Base-by-base conservation (phyloP, 1,140 invertebrate genomes). In the Leptinotarsa texana region DNA sequence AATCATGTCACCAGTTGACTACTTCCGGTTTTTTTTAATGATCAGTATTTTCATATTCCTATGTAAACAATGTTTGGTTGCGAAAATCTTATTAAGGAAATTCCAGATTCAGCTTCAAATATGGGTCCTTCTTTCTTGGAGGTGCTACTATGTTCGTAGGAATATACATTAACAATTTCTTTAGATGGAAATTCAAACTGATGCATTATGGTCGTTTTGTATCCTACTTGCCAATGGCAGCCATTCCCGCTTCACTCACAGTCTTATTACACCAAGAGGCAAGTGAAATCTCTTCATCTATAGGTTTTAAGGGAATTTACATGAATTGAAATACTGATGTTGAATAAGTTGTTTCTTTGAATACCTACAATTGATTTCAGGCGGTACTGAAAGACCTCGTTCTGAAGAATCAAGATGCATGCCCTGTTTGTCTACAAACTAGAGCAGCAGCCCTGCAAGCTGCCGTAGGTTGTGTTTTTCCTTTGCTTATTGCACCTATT, bases 141-240 rank as follows among this genome's bases (percentile, higher is more conserved):
- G 68, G 18, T 13, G 74, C 77, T 18, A 71, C 75, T 42, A 51
- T 77, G 13, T 42, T 78, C 15, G 70, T 82, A 6, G 86, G 86
- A 0, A 81, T 85, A 42, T 87, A 83, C 73, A 78, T 87, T 5
- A 88, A 87, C 75, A 86, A 83, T 72, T 82, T 87, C 70, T 88
- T 85, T 65, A 75, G 82, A 73, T 63, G 33, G 18, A 83, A 86
- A 74, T 79, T 87, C 13, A 82, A 80, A 13, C 79, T 88, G 5
- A 81, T 83, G 6, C 65, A 77, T 13, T 82, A 84, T 77, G 87
- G 87, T 3, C 75, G 80, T 5, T 18, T 85, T 1, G 83, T 86
- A 15, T 84, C 82, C 4, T 87, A 87, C 74, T 72, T 88, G 13
- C 86, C 87, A 15, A 84, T 87, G 63, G 82, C 83, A 63, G 80